These are phyloP conservation scores for Empidonax alnorum DNA, from an alignment of 2,113 vertebrate genomes.

Conservation along the genomic window DNA sequence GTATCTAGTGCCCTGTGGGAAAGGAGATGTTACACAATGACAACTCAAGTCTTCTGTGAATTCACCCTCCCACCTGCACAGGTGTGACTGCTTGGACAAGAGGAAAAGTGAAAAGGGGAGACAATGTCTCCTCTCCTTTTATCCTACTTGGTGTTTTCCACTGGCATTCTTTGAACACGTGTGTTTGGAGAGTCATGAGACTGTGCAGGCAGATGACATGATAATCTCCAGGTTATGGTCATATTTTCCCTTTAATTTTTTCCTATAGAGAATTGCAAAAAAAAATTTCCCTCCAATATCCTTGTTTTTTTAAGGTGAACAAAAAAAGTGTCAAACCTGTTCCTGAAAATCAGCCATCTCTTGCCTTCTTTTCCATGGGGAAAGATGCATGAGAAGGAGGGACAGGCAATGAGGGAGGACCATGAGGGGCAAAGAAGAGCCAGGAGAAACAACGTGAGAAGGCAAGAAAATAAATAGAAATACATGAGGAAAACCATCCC, in stretches of 20 bases:
- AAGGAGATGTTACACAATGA: not conserved
- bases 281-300: not conserved
- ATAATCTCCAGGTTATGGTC: not conserved
- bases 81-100: accelerated
- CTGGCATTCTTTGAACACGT: accelerated
- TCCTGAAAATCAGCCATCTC: not conserved
- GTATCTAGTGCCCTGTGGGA: not conserved
- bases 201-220: not conserved
- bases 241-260: not conserved
- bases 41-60: not conserved
- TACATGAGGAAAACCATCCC: not conserved
- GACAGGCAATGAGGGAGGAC: not conserved
- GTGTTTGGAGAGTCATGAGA: not conserved
- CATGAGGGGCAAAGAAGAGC: accelerated
- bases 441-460: not conserved
- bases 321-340: not conserved
- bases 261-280: not conserved
- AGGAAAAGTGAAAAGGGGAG: not conserved
- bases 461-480: slow-evolving; percentile 7
- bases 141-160: not conserved
- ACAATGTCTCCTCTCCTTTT: not conserved
- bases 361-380: not conserved
- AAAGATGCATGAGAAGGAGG: not conserved
- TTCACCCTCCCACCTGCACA: not conserved
- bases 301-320: not conserved